Evolutionary conservation across 2,797 vertebrate genomes (phyloP), one percentile per base, ranked within the genome.

Genomic region (Helostoma temminkii): DNA sequence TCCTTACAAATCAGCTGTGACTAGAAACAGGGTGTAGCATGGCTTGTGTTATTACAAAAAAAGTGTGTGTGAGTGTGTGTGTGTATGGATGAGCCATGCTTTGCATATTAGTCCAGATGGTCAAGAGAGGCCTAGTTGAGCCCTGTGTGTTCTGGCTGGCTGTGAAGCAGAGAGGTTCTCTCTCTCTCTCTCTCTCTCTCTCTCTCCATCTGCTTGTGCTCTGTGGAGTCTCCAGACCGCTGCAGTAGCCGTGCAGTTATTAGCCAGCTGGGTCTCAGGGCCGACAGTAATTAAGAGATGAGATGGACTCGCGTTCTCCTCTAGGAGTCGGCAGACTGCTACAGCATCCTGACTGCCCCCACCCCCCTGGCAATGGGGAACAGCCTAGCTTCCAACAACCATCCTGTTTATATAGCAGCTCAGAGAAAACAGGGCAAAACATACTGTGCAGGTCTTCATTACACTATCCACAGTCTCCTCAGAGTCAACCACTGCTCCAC

Each of bases 281-380:
- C 89, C 52, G 74, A 80, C 79, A 76, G 82, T 90, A 90, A 92
- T 92, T 88, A 91, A 91, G 87, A 88, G 61, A 88, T 69, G 84
- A 86, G 81, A 86, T 82, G 78, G 80, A 83, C 74, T 83, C 9
- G 36, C 15, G 9, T 10, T 11, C 66, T 83, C 85, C 81, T 80
- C 72, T 60, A 70, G 86, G 80, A 85, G 66, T 57, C 70, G 16
- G 62, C 61, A 63, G 70, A 45, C 74, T 75, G 84, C 73, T 66
- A 74, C 66, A 50, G 65, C 66, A 2, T 49, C 57, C 37, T 7
- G 0, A 9, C 16, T 0, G 16, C 28, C 22, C 19, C 9, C 25
- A 0, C 5, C 14, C 16, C 16, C 8, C 25, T 0, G 3, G 45
- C 58, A 66, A 36, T n/a, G 12, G 68, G 71, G 74, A 37, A 41